Evolutionary conservation across 2,888 invertebrate genomes (phyloP).

Genomic region (Caenorhabditis sinica): DNA sequence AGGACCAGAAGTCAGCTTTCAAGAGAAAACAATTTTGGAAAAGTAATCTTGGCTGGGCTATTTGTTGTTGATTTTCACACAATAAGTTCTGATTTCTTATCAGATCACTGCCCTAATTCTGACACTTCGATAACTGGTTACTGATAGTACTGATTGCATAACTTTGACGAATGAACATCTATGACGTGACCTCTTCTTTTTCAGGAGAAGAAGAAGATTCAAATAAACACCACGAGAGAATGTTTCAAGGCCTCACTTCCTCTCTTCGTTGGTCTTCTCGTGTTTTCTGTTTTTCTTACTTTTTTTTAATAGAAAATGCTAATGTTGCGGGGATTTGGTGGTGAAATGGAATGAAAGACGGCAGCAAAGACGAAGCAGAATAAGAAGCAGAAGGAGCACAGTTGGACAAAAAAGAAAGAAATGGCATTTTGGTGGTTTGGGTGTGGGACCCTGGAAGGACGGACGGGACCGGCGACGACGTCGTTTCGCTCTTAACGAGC

Average conservation of each 20-base stretch:
- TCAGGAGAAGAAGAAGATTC: constrained; percentile 7
- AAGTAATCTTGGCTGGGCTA: neutral
- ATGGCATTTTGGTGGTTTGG: constrained; percentile 3
- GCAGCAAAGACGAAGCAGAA: neutral
- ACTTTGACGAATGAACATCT: constrained; percentile 29
- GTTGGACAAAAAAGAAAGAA: constrained; percentile 5
- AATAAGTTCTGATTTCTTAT: constrained; percentile 11
- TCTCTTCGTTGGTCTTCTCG: constrained; percentile 9
- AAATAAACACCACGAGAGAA: constrained; percentile 29
- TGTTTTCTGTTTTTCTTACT: constrained; percentile 34
- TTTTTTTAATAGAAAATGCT: constrained; percentile 50
- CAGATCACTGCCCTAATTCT: neutral
- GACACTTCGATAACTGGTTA: constrained; percentile 20
- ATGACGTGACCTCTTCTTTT: neutral
- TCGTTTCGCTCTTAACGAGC: constrained; percentile 62
- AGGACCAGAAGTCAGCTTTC: constrained; percentile 4
- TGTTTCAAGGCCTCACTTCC: constrained; percentile 28
- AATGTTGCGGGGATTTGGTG: constrained; percentile 47
- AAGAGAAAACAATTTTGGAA: neutral
- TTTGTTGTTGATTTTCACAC: neutral
- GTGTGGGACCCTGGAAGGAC: constrained; percentile 30
- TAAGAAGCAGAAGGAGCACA: constrained; percentile 9
- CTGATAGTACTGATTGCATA: constrained; percentile 35
- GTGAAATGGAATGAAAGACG: constrained; percentile 30
- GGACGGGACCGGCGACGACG: constrained; percentile 29